phyloP scores from a whole-genome alignment of 1,140 invertebrate genomes.

The Drosophila seguyi region DNA sequence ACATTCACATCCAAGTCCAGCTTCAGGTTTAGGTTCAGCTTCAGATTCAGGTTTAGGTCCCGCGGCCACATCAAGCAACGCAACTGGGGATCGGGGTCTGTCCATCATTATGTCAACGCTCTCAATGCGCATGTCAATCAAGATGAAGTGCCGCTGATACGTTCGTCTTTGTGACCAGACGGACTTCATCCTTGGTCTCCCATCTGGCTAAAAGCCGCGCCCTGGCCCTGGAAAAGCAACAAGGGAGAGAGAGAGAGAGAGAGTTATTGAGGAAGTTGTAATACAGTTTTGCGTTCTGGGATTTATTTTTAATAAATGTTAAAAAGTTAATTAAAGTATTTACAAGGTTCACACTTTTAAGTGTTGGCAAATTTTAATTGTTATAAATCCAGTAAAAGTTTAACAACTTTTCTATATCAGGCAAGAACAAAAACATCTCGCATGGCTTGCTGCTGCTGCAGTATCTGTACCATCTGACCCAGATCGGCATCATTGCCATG shows the following conservation, averaged over 20 bases:
- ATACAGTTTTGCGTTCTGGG: not conserved
- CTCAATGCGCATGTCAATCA: constrained; percentile 85
- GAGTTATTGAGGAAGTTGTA: constrained; percentile 7
- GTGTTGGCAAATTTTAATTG: too few species aligned
- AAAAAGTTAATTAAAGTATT: too few species aligned
- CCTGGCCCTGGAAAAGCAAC: not conserved
- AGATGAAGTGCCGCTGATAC: constrained; percentile 84
- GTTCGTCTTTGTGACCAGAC: constrained; percentile 24
- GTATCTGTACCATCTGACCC: too few species aligned
- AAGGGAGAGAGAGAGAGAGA: not conserved
- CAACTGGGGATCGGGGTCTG: constrained; percentile 61
- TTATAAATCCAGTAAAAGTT: too few species aligned
- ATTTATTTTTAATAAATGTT: not conserved
- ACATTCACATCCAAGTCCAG: not conserved
- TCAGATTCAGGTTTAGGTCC: constrained; percentile 23
- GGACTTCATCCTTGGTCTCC: not conserved
- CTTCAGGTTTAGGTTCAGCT: not conserved
- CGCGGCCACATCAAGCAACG: constrained; percentile 52
- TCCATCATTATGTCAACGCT: constrained; percentile 85
- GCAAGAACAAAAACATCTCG: too few species aligned
- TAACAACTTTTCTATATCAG: too few species aligned
- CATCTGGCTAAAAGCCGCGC: not conserved
- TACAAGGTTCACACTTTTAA: too few species aligned
- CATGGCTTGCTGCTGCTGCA: too few species aligned
- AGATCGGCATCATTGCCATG: too few species aligned